Evolutionary conservation across 2,113 vertebrate genomes (phyloP), one percentile per base, ranked within the genome.

Genomic region (Xiphophorus hellerii): DNA sequence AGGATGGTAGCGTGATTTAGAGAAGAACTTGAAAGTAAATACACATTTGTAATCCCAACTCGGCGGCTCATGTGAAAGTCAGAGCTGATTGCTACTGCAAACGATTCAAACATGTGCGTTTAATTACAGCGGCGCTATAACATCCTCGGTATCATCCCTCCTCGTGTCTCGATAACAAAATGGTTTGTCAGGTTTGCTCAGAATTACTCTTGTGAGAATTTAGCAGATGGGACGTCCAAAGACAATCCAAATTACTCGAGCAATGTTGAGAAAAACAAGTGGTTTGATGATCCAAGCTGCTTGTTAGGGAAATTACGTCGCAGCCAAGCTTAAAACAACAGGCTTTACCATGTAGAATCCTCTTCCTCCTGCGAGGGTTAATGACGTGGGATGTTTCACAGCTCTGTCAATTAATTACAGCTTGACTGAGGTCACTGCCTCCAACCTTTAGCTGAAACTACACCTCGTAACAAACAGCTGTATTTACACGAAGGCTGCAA

Each of bases 391-490:
- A 87, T 44, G 22, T 8, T 37, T 48, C 37, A 27, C n/a, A 25
- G 58, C 83, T 87, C 78, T 64, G 71, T 66, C 91, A 87, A 92
- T 93, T 90, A 92, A 92, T 92, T 89, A 82, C 64, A 81, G 60
- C 72, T 61, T 73, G 81, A 69, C 79, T 51, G 75, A 88, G 88
- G 91, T 92, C 86, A 83, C 69, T 74, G 83, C 80, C 79, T 81
- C 66, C 74, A 75, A 84, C 86, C 84, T 86, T 87, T 77, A 64
- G 54, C 83, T 78, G 75, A 66, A 84, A 83, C 69, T 69, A 13
- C 4, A 64, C 68, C 81, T 80, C 78, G 61, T 83, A 78, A 92
- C 69, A 91, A 94, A 90, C 84, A 88, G 81, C 68, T 80, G 63
- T 92, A 91, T 91, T 91, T 88, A 89, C 89, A 88, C 67, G 51